Evolutionary conservation across 2,113 vertebrate species (phyloP), one percentile per base, ranked within the genome.

Genomic region (Eublepharis macularius): DNA sequence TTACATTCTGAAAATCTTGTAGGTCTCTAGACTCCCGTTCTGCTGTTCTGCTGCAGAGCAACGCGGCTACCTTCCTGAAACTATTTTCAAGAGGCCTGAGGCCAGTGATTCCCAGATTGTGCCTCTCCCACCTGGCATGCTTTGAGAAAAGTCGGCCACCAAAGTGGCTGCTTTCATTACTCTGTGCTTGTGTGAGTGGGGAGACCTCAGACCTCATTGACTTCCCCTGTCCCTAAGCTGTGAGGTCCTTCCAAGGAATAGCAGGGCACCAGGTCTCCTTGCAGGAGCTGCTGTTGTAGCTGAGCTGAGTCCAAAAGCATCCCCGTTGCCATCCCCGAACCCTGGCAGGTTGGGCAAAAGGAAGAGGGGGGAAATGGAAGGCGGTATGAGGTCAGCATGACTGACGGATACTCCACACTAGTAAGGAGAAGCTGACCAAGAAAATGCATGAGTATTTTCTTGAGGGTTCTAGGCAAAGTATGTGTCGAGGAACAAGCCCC

Each of bases 181-280:
- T 14, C 54, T 21, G 3, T 78, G 72, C 43, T 74, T 45, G 76
- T 86, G 43, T 86, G 2, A 0, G 81, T 86, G 81, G 75, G n/a
- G 51, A 70, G 69, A 51, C 49, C 69, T 24, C 39, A 4, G 19
- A 36, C 39, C 16, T 41, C 69, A 3, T 36, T 5, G 36, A 6
- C 26, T 9, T 24, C 60, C 60, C 24, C 3, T 29, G 24, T 32
- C 21, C 60, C 73, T 7, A 16, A 47, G 43, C 39, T 21, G n/a
- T 21, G 36, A 8, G 17, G 3, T n/a, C 21, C 19, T 34, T 3
- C 32, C 47, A 49, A 81, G n/a, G 29, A 34, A 1, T 26, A 12
- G 6, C n/a, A 4, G 11, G 21, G 3, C 21, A 26, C 54, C 57
- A 0, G 0, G 85, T 89, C 75, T 82, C 36, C 65, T 41, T 82